Evolutionary conservation across 23 tunicate genomes (phyloP).

Genomic region (Oikopleura dioica): DNA sequence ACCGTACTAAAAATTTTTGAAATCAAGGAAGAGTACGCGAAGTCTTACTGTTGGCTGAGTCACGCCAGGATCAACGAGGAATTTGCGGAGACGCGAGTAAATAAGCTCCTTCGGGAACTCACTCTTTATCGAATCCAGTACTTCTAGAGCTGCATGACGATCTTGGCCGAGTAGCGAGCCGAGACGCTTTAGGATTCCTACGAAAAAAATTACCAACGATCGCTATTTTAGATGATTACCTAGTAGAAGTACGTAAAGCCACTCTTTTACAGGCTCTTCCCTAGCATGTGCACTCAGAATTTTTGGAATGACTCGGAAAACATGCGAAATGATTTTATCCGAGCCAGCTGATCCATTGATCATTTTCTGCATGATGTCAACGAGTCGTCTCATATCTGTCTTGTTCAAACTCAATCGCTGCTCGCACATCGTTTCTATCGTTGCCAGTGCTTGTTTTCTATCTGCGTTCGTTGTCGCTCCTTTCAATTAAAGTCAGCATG

Average conservation of each 20-base stretch:
- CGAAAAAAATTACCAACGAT: neutral
- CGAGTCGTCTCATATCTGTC: neutral
- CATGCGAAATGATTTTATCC: neutral
- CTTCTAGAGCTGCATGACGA: neutral
- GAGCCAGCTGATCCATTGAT: neutral
- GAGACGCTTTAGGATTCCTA: slow-evolving; percentile 5
- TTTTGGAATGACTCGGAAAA: neutral
- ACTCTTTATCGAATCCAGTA: neutral
- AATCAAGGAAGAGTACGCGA: no score
- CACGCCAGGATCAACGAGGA: slow-evolving; percentile 10
- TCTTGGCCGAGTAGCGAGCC: neutral
- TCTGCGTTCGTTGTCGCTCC: slow-evolving; percentile 7
- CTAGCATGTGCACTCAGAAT: neutral
- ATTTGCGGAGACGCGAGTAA: neutral
- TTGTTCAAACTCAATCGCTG: neutral
- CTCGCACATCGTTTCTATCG: neutral
- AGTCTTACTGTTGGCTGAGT: no score
- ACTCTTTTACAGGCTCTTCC: slow-evolving; percentile 9
- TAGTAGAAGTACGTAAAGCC: neutral
- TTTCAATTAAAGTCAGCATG: no score
- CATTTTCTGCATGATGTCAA: neutral
- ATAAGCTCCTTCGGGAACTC: slow-evolving; percentile 3
- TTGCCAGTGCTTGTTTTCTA: neutral
- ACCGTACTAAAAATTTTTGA: no score
- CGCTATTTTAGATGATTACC: neutral